Evolutionary conservation across 1,140 invertebrate genomes (phyloP).

Genomic region (Zaprionus inermis): DNA sequence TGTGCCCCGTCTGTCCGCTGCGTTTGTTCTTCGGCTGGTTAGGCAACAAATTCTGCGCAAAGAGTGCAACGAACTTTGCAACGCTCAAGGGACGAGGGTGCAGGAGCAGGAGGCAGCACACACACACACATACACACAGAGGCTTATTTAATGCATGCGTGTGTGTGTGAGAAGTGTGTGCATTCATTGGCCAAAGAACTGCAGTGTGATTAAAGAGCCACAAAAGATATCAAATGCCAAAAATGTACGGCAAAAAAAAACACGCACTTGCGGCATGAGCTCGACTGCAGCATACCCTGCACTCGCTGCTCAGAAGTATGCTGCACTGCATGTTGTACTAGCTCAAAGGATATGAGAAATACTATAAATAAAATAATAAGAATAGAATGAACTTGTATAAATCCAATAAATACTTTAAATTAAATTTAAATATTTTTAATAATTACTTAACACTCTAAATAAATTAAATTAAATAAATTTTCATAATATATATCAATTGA

Average conservation of each 20-base stretch:
- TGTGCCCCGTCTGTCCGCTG: slow-evolving; percentile 57
- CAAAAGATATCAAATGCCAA: slow-evolving; percentile 67
- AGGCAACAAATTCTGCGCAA: slow-evolving; percentile 81
- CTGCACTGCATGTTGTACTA: background rate
- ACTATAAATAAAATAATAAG: too few relatives aligned
- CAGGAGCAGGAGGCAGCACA: slow-evolving; percentile 43
- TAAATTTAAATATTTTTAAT: background rate
- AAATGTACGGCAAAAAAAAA: slow-evolving; percentile 39
- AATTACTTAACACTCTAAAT: slow-evolving; percentile 1
- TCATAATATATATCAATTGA: background rate
- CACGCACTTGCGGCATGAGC: background rate
- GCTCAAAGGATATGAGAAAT: too few relatives aligned
- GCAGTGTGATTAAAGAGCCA: slow-evolving; percentile 53
- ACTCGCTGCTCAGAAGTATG: background rate
- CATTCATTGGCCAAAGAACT: slow-evolving; percentile 48
- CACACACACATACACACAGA: slow-evolving; percentile 54
- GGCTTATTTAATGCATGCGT: slow-evolving; percentile 45
- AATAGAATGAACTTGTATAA: background rate
- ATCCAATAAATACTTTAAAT: background rate
- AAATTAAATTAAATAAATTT: too few relatives aligned
- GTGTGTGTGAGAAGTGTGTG: slow-evolving; percentile 40
- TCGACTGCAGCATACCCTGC: slow-evolving; percentile 11
- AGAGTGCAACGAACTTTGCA: slow-evolving; percentile 77
- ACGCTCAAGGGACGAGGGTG: slow-evolving; percentile 46
- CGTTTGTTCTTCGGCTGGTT: slow-evolving; percentile 80